A percentile compares a stretch with the other conserved stretches of the same genome.
Evolutionary conservation across 2,888 invertebrate genomes (phyloP).

Genomic region (Pinctada fucata): DNA sequence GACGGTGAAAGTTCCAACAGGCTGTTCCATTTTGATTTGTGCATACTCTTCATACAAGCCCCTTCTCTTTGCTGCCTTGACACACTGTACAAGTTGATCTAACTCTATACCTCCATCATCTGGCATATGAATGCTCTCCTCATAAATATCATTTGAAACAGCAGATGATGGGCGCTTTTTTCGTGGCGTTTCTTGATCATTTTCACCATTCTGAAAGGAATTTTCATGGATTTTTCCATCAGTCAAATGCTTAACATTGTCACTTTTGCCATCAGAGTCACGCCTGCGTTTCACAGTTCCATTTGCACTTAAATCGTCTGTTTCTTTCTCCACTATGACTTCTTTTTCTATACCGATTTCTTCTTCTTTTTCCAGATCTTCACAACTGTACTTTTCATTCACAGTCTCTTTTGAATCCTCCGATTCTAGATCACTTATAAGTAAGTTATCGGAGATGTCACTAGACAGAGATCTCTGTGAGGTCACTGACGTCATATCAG

Average conservation of each 20-base stretch:
- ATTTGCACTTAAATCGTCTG: conserved; percentile 36
- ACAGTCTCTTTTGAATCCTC: conserved; percentile 70
- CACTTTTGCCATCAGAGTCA: conserved; percentile 43
- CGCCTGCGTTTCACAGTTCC: conserved; percentile 48
- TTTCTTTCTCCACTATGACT: conserved; percentile 58
- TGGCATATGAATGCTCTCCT: conserved; percentile 70
- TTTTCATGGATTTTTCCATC: conserved; percentile 21
- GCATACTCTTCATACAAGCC: conserved; percentile 93
- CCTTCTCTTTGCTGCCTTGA: conserved; percentile 86
- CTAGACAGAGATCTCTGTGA: conserved; percentile 59
- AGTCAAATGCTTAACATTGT: conserved; percentile 21
- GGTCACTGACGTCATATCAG: conserved; percentile 32
- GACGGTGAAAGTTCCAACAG: conserved; percentile 91
- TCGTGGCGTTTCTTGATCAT: conserved; percentile 47
- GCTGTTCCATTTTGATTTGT: conserved; percentile 89
- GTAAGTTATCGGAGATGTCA: conserved; percentile 58
- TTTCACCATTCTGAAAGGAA: conserved; percentile 17
- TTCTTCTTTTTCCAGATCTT: conserved; percentile 77
- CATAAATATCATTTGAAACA: conserved; percentile 60
- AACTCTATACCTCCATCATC: conserved; percentile 80
- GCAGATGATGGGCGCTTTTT: conserved; percentile 65
- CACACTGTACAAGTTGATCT: conserved; percentile 86
- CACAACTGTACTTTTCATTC: conserved; percentile 82
- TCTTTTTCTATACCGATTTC: conserved; percentile 62
- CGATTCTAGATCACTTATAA: conserved; percentile 69